Percentiles rank a stretch among this genome's conserved stretches.
These are phyloP conservation scores for Zosterops hypoxanthus DNA, from an alignment of 2,113 vertebrate genomes.

Conservation along the genomic window DNA sequence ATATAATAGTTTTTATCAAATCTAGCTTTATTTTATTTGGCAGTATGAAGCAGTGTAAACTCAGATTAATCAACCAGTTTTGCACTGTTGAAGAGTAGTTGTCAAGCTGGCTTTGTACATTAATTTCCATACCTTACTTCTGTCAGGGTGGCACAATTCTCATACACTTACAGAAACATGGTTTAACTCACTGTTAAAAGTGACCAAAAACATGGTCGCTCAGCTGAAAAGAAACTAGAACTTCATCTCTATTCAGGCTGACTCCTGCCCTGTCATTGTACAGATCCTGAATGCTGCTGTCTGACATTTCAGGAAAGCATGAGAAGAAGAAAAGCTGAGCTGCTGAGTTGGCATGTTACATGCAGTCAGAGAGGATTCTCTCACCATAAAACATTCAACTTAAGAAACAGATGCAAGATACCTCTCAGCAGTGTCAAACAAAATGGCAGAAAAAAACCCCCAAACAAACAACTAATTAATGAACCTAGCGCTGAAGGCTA, in stretches of 20 bases:
- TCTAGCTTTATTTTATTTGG: background rate
- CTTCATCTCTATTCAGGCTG: background rate
- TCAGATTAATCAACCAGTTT: background rate
- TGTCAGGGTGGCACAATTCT: background rate
- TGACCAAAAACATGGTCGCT: background rate
- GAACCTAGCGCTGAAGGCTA: background rate
- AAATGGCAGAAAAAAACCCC: background rate
- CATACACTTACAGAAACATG: background rate
- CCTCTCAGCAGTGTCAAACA: background rate
- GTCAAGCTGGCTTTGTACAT: background rate
- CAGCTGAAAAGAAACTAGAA: background rate
- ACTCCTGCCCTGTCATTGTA: background rate
- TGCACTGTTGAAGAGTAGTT: background rate
- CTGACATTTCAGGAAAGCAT: background rate
- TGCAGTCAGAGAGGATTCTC: background rate
- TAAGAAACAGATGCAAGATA: background rate
- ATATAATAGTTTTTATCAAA: background rate
- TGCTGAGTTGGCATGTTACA: background rate
- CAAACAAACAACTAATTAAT: background rate
- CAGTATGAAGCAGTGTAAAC: background rate
- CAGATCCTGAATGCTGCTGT: background rate
- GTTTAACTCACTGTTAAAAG: background rate
- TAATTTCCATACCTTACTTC: background rate
- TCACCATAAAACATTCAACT: background rate
- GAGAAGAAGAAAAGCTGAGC: background rate